These are phyloP conservation scores for Pteria penguin DNA, from an alignment of 2,888 invertebrate species.

Conservation along the genomic window DNA sequence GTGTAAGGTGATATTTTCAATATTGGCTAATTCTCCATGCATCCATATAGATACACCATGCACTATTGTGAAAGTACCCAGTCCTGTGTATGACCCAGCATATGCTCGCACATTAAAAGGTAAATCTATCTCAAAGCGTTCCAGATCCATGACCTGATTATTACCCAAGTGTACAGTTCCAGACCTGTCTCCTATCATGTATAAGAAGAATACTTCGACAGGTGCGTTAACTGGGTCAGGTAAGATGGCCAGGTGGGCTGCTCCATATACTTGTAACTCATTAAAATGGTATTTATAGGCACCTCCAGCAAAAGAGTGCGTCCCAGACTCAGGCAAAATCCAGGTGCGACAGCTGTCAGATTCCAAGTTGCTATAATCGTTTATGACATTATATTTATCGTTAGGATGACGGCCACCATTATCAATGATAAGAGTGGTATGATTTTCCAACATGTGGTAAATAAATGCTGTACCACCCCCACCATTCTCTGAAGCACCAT, in stretches of 20 bases:
- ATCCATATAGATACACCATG: slow-evolving; percentile 70
- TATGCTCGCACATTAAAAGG: slow-evolving; percentile 67
- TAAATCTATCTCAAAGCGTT: slow-evolving; percentile 61
- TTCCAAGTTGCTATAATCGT: slow-evolving; percentile 54
- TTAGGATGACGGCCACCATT: slow-evolving; percentile 56
- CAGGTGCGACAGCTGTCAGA: slow-evolving; percentile 65
- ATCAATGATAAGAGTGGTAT: slow-evolving; percentile 62
- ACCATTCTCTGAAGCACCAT: slow-evolving; percentile 56
- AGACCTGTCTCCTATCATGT: slow-evolving; percentile 71
- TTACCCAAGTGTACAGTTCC: slow-evolving; percentile 69
- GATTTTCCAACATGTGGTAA: slow-evolving; percentile 61
- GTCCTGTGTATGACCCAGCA: slow-evolving; percentile 55
- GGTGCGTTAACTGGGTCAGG: slow-evolving; percentile 49
- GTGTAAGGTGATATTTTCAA: slow-evolving; percentile 63
- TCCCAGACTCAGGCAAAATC: slow-evolving; percentile 61
- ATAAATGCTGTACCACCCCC: slow-evolving; percentile 66
- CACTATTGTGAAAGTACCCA: slow-evolving; percentile 64
- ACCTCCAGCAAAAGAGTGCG: slow-evolving; percentile 54
- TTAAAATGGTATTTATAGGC: slow-evolving; percentile 58
- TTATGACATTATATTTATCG: slow-evolving; percentile 54
- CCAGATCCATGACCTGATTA: slow-evolving; percentile 62
- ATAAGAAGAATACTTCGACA: slow-evolving; percentile 62
- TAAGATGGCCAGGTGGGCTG: slow-evolving; percentile 61
- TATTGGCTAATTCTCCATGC: slow-evolving; percentile 62
- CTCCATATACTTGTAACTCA: slow-evolving; percentile 66